Evolutionary conservation across 92 coral and sea anemone species (phyloP).

Genomic region (Montipora capitata): DNA sequence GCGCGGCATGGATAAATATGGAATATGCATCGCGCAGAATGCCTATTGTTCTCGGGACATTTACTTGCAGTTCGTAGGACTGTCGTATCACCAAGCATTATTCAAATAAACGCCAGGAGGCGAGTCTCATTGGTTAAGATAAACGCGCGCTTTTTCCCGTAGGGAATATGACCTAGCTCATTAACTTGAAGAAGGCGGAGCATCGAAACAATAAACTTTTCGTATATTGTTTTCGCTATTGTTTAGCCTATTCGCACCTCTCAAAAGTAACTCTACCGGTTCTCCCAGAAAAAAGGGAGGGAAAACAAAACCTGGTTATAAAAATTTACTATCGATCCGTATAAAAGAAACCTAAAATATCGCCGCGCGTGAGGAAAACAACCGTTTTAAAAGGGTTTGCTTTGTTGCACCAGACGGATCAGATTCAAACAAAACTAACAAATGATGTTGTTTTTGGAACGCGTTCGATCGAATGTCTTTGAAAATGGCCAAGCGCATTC

Average conservation of each 20-base stretch:
- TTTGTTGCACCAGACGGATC: slow-evolving; percentile 18
- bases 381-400: slow-evolving; percentile 10
- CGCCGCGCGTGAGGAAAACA: slow-evolving; percentile 13
- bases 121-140: slow-evolving; percentile 11
- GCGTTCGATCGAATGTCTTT: neutral
- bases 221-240: slow-evolving; percentile 10
- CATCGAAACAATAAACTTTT: slow-evolving; percentile 14
- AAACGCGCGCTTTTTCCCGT: slow-evolving; percentile 13
- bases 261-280: slow-evolving; percentile 12
- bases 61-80: neutral
- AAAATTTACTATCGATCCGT: slow-evolving; percentile 11
- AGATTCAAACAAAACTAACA: slow-evolving; percentile 2
- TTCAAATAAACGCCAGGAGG: slow-evolving; percentile 3
- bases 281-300: slow-evolving; percentile 1
- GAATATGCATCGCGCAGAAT: neutral
- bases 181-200: slow-evolving; percentile 27
- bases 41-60: neutral
- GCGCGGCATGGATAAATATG: no score
- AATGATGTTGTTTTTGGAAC: slow-evolving; percentile 6
- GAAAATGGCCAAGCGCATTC: slow-evolving; percentile 22
- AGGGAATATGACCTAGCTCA: slow-evolving; percentile 12
- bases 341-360: slow-evolving; percentile 21
- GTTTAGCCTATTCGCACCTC: slow-evolving; percentile 19
- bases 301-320: no score
- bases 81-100: neutral